These are phyloP conservation scores for Battus philenor DNA, from an alignment of 1,140 invertebrate genomes.

Conservation along the genomic window DNA sequence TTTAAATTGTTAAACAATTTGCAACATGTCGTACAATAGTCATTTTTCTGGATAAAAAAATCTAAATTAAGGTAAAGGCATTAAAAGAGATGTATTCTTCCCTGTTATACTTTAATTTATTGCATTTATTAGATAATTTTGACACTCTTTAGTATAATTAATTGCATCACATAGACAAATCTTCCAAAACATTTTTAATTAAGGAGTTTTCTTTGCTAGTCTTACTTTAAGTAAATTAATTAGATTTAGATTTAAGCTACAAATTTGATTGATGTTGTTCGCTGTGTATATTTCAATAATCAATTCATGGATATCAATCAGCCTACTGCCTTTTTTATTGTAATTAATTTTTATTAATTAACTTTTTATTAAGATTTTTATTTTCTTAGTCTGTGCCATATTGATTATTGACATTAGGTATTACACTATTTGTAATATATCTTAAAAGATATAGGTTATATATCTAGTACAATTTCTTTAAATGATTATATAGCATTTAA, in stretches of 20 bases:
- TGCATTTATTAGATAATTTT: conserved; percentile 41
- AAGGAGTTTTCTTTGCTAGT: conserved; percentile 34
- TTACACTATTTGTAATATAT: conserved; percentile 7
- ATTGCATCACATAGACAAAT: conserved; percentile 18
- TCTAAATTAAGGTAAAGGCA: neutral
- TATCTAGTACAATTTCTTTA: conserved; percentile 13
- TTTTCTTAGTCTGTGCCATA: conserved; percentile 29
- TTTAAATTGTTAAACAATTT: conserved; percentile 57
- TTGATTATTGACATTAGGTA: conserved; percentile 18
- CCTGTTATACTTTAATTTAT: conserved; percentile 43
- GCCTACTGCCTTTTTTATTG: conserved; percentile 6
- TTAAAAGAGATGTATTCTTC: neutral
- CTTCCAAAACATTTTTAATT: conserved; percentile 15
- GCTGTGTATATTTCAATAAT: conserved; percentile 14
- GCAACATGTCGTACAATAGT: neutral
- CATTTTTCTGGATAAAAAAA: too few relatives aligned
- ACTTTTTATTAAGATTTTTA: too few relatives aligned
- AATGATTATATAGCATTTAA: conserved; percentile 9
- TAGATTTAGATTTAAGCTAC: conserved; percentile 20
- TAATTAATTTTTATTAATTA: conserved; percentile 7
- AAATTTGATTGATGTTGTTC: too few relatives aligned
- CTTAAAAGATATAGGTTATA: conserved; percentile 1
- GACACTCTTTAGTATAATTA: conserved; percentile 6
- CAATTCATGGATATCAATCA: conserved; percentile 17
- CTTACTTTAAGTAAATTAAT: conserved; percentile 44